Conservation (phyloP, 1,140 invertebrate species). For the Bombus confusus region DNA sequence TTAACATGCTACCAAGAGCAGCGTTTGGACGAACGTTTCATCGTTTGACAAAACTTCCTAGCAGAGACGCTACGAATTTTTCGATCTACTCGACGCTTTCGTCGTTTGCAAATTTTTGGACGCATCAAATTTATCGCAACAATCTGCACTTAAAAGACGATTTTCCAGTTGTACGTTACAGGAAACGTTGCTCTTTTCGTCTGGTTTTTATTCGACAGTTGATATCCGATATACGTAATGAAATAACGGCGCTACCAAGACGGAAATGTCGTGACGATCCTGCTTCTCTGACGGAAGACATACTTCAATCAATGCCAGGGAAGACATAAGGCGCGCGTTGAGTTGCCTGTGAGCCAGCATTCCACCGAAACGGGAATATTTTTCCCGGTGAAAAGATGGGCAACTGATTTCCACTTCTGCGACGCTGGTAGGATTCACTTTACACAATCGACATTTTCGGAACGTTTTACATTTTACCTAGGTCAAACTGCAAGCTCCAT, state of each 20-base stretch:
- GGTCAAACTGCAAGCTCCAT: background rate
- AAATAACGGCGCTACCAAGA: constrained; percentile 59
- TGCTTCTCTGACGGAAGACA: constrained; percentile 63
- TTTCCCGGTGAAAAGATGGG: constrained; percentile 25
- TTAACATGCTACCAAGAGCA: too few relatives aligned
- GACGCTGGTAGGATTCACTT: background rate
- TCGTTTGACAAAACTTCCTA: too few relatives aligned
- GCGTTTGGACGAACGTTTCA: too few relatives aligned
- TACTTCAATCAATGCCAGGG: constrained; percentile 68
- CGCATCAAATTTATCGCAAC: too few relatives aligned
- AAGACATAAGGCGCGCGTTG: constrained; percentile 58
- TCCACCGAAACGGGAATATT: constrained; percentile 40
- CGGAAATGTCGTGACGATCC: constrained; percentile 62
- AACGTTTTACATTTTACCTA: too few relatives aligned
- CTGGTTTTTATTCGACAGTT: constrained; percentile 65
- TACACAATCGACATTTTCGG: background rate
- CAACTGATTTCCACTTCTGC: constrained; percentile 6
- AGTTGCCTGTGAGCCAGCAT: constrained; percentile 9
- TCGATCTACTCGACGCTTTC: too few relatives aligned
- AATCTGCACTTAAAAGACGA: too few relatives aligned
- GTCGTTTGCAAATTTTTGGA: too few relatives aligned
- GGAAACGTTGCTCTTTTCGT: constrained; percentile 33
- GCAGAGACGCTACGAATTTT: too few relatives aligned
- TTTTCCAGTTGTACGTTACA: too few relatives aligned
- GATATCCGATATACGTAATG: constrained; percentile 66